Evolutionary conservation across 2,797 vertebrate genomes (phyloP).

Genomic region (Gadopsis bispinosus): DNA sequence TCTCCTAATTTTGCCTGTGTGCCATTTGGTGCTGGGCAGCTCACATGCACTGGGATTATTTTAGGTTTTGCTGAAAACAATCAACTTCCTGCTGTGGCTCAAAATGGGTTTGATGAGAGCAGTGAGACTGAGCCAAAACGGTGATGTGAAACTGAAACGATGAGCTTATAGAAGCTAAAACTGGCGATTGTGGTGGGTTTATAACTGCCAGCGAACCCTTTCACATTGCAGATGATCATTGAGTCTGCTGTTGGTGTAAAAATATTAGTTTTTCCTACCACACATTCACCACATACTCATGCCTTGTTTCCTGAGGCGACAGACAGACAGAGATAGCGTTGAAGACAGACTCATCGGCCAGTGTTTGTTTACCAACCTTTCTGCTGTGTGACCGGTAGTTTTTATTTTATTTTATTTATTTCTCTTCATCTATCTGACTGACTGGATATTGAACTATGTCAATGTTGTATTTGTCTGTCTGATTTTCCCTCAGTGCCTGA

Average conservation of each 20-base stretch:
- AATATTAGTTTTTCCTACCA: background rate
- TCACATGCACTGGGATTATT: background rate
- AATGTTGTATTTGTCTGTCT: conserved; percentile 20
- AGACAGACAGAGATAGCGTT: background rate
- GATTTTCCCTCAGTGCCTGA: conserved; percentile 91
- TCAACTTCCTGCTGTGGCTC: background rate
- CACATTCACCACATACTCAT: background rate
- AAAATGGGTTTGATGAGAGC: no score
- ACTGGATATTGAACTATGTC: conserved; percentile 33
- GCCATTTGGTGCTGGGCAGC: background rate
- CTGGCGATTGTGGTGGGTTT: background rate
- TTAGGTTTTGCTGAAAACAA: background rate
- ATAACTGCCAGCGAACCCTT: background rate
- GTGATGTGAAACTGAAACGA: background rate
- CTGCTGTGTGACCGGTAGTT: background rate
- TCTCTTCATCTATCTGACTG: background rate
- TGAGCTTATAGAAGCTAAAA: background rate
- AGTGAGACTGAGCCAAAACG: background rate
- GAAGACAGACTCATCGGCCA: background rate
- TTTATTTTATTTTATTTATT: background rate
- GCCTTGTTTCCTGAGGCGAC: background rate
- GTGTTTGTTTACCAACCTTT: conserved; percentile 26
- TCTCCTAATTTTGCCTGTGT: background rate
- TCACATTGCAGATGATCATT: background rate
- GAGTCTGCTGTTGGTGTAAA: background rate